Evolutionary conservation across 1,140 invertebrate genomes (phyloP).

Genomic region (Magallana angulata): DNA sequence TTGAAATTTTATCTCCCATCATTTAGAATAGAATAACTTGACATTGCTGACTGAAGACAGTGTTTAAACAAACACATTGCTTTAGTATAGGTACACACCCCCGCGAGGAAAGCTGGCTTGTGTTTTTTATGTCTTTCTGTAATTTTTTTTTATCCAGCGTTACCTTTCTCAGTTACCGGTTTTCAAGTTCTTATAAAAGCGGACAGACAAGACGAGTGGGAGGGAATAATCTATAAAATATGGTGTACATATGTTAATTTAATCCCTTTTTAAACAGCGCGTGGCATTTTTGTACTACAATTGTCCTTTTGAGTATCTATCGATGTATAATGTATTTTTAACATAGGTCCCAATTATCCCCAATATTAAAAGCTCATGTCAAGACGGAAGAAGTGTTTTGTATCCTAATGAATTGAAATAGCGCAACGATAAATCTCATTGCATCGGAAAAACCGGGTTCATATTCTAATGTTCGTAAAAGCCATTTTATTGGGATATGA

Average conservation of each 20-base stretch:
- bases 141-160: neutral
- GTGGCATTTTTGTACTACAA: neutral
- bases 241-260: neutral
- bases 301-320: neutral
- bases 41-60: too few species aligned
- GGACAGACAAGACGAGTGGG: too few species aligned
- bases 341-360: too few species aligned
- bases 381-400: neutral
- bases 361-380: neutral
- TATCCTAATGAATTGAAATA: neutral
- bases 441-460: neutral
- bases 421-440: neutral
- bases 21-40: neutral
- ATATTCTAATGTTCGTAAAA: neutral
- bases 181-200: too few species aligned
- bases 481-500: neutral
- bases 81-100: neutral
- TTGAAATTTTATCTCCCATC: neutral
- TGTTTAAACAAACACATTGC: neutral
- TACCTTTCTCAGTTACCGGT: too few species aligned
- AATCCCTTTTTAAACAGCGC: neutral
- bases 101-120: neutral
- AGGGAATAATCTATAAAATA: constrained; percentile 7
- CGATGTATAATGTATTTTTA: neutral
- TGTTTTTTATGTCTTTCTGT: neutral